phyloP scores from a whole-genome alignment of 1,140 invertebrate species.

The Mycetomoellerius zeteki region DNA sequence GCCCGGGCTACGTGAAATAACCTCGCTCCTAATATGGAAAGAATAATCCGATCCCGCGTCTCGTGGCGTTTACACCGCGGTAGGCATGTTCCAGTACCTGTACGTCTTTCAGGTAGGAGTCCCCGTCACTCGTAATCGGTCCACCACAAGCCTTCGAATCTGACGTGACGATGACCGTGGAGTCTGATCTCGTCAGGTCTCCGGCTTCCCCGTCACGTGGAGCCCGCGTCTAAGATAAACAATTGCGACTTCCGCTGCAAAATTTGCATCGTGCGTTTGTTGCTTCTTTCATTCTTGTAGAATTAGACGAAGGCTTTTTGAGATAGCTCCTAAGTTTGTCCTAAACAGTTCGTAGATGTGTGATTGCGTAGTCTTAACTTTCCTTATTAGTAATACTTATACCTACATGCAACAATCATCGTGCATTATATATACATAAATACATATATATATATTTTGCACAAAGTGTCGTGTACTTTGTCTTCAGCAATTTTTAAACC shows the following conservation, averaged over 20 bases:
- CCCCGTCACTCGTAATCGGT: slow-evolving; percentile 41
- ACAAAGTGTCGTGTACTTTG: neutral
- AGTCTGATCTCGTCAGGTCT: slow-evolving; percentile 14
- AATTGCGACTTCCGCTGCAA: slow-evolving; percentile 5
- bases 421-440: neutral
- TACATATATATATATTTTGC: neutral
- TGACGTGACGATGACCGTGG: slow-evolving; percentile 13
- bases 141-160: neutral
- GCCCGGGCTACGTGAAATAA: slow-evolving; percentile 80
- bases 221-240: slow-evolving; percentile 25
- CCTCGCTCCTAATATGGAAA: slow-evolving; percentile 70
- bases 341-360: neutral
- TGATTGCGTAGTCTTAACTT: neutral
- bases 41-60: slow-evolving; percentile 75
- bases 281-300: neutral
- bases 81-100: slow-evolving; percentile 83
- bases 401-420: neutral
- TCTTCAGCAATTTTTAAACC: neutral
- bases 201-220: slow-evolving; percentile 39
- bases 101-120: slow-evolving; percentile 82
- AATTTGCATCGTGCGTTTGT: slow-evolving; percentile 27
- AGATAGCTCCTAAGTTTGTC: neutral
- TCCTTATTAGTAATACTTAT: neutral
- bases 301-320: neutral
- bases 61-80: slow-evolving; percentile 59